phyloP scores from a whole-genome alignment of 1,140 invertebrate genomes.

The Heterodera carotae region DNA sequence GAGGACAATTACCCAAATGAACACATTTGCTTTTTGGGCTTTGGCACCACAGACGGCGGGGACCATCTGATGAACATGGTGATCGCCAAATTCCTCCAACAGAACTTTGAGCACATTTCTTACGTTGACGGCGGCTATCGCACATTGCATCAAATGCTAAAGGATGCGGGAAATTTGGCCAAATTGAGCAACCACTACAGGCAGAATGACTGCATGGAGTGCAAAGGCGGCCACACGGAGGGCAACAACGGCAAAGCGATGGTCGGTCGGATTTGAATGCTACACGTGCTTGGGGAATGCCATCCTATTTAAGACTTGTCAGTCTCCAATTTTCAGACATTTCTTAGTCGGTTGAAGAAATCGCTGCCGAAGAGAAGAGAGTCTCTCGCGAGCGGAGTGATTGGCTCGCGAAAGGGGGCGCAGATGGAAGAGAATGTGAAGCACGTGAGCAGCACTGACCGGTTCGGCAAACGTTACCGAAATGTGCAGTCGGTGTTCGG shows the following conservation, averaged over 20 bases:
- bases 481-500: slow-evolving; percentile 78
- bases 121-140: slow-evolving; percentile 88
- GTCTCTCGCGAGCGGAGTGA: not conserved
- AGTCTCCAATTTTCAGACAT: not conserved
- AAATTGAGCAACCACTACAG: slow-evolving; percentile 65
- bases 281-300: too few species aligned
- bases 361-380: slow-evolving; percentile 7
- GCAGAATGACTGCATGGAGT: slow-evolving; percentile 60
- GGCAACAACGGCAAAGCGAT: slow-evolving; percentile 78
- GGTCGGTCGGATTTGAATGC: slow-evolving; percentile 79
- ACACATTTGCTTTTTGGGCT: slow-evolving; percentile 94
- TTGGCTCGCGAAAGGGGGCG: not conserved
- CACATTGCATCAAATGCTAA: slow-evolving; percentile 64
- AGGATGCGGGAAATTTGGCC: slow-evolving; percentile 45
- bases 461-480: slow-evolving; percentile 42
- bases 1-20: slow-evolving; percentile 53
- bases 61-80: slow-evolving; percentile 78
- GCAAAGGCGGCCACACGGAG: slow-evolving; percentile 74
- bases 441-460: slow-evolving; percentile 40
- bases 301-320: not conserved
- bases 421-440: slow-evolving; percentile 30
- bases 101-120: slow-evolving; percentile 86
- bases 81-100: slow-evolving; percentile 91
- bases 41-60: slow-evolving; percentile 89
- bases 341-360: not conserved